Evolutionary conservation across 1,140 invertebrate species (phyloP).

Genomic region (Condylostylus longicornis): DNA sequence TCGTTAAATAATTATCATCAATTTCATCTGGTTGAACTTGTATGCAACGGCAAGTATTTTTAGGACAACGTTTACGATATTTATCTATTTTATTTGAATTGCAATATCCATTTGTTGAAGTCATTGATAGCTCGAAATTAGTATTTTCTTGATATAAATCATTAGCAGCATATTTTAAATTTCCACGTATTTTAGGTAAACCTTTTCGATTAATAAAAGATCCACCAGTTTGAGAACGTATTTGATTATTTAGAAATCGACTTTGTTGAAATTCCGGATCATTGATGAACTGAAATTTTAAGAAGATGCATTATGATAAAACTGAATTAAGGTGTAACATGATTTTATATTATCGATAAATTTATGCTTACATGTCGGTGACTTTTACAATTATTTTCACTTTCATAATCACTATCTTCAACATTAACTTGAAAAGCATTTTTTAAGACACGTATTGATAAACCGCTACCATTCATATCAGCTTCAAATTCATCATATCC

Average conservation of each 20-base stretch:
- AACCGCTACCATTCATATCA: conserved; percentile 26
- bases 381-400: conserved; percentile 8
- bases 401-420: conserved; percentile 18
- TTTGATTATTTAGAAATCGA: conserved; percentile 20
- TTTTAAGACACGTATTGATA: conserved; percentile 27
- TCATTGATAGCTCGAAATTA: conserved; percentile 26
- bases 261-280: conserved; percentile 21
- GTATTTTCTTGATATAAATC: conserved; percentile 15
- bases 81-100: conserved; percentile 16
- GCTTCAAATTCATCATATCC: conserved; percentile 30
- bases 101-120: conserved; percentile 21
- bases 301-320: background rate
- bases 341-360: background rate
- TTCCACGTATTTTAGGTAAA: conserved; percentile 25
- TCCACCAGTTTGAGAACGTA: conserved; percentile 22
- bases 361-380: conserved; percentile 14
- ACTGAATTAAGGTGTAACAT: background rate
- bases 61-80: conserved; percentile 15
- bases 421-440: conserved; percentile 21
- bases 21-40: conserved; percentile 24
- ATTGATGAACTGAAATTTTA: conserved; percentile 11
- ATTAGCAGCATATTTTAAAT: conserved; percentile 28
- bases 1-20: conserved; percentile 21
- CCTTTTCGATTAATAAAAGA: conserved; percentile 22
- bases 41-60: conserved; percentile 15